Evolutionary conservation across 2,113 vertebrate genomes (phyloP).

Genomic region (Thalassoma bifasciatum): DNA sequence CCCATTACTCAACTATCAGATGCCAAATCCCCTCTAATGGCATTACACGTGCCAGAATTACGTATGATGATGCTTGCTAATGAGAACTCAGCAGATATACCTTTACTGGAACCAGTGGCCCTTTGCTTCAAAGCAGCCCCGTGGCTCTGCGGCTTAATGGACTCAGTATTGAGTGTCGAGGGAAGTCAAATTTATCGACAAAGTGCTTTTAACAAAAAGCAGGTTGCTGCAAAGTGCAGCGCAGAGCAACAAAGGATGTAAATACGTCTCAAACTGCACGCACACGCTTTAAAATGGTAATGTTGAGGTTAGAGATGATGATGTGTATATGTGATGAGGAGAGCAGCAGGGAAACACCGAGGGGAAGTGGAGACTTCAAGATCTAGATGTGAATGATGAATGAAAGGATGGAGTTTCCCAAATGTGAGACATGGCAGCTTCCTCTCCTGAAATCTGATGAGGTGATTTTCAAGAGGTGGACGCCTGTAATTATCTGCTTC

Average conservation of each 20-base stretch:
- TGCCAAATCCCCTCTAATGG: conserved; percentile 87
- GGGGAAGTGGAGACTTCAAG: conserved; percentile 36
- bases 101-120: conserved; percentile 77
- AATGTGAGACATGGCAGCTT: conserved; percentile 21
- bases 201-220: conserved; percentile 81
- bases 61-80: conserved; percentile 81
- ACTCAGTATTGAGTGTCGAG: conserved; percentile 79
- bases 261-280: conserved; percentile 53
- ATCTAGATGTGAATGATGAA: conserved; percentile 50
- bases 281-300: conserved; percentile 26
- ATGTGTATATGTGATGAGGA: conserved; percentile 5
- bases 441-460: neutral
- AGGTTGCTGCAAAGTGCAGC: conserved; percentile 68
- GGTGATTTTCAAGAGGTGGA: conserved; percentile 2
- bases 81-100: conserved; percentile 75
- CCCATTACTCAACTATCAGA: conserved; percentile 88
- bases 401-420: conserved; percentile 53
- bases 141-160: conserved; percentile 73
- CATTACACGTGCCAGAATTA: conserved; percentile 84
- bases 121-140: conserved; percentile 54
- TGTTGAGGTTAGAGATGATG: neutral
- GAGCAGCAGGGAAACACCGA: conserved; percentile 7
- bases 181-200: conserved; percentile 78
- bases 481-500: too few species aligned
- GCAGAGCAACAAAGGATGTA: conserved; percentile 63